These are phyloP conservation scores for Oreonectes daqikongensis DNA, from an alignment of 2,797 vertebrate genomes.

Conservation along the genomic window DNA sequence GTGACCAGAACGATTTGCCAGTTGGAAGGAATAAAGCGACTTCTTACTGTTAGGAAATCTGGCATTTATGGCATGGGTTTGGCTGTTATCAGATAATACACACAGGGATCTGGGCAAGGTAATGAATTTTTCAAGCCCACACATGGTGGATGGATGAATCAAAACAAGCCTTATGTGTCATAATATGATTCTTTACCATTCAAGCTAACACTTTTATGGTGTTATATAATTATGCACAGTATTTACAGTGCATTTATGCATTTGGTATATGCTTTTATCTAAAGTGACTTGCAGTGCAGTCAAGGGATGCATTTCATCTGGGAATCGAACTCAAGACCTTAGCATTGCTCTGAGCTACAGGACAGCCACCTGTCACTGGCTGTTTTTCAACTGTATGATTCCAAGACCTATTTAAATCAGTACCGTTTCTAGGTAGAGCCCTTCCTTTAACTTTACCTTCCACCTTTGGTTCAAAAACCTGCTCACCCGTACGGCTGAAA, in stretches of 20 bases:
- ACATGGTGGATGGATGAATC: neutral
- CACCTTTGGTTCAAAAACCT: slow-evolving; percentile 22
- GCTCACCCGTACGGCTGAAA: neutral
- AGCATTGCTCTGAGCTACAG: neutral
- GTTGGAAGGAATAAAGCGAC: slow-evolving; percentile 68
- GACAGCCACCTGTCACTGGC: neutral
- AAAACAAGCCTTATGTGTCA: slow-evolving; percentile 3
- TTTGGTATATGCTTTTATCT: neutral
- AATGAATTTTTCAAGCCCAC: slow-evolving; percentile 45
- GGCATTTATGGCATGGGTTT: slow-evolving; percentile 56
- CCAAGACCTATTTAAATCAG: neutral
- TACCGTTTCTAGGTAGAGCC: neutral
- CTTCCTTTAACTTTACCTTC: neutral
- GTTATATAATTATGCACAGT: neutral
- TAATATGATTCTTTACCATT: neutral
- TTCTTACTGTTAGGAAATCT: slow-evolving; percentile 50
- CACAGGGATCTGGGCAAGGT: slow-evolving; percentile 49
- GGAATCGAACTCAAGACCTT: neutral
- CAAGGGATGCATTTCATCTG: neutral
- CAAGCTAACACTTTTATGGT: neutral
- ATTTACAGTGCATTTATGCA: neutral
- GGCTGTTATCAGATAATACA: slow-evolving; percentile 59
- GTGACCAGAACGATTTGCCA: slow-evolving; percentile 60
- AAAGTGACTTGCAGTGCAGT: too few relatives aligned
- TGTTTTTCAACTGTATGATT: slow-evolving; percentile 1